A percentile compares a stretch with the other conserved stretches of the same genome.
phyloP scores from a whole-genome alignment of 1,140 invertebrate genomes.

The Artemia franciscana region DNA sequence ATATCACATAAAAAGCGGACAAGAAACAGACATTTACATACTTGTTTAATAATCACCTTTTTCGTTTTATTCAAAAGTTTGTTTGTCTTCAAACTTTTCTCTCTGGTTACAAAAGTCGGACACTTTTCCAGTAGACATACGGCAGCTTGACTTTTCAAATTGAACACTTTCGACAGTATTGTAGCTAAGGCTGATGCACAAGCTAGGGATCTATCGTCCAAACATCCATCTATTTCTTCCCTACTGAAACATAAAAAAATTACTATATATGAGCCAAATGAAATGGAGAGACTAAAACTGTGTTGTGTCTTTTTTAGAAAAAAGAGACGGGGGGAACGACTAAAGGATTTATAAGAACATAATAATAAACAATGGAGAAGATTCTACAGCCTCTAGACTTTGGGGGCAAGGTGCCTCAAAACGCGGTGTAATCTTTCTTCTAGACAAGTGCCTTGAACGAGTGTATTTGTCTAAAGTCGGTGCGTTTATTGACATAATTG shows the following conservation, averaged over 20 bases:
- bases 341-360: constrained; percentile 8
- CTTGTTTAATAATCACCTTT: constrained; percentile 27
- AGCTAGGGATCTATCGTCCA: constrained; percentile 39
- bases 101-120: constrained; percentile 57
- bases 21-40: too few species aligned
- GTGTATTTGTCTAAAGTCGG: too few species aligned
- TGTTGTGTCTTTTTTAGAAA: not conserved
- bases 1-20: too few species aligned
- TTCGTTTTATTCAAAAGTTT: constrained; percentile 36
- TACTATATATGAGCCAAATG: not conserved
- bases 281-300: not conserved
- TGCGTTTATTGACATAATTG: too few species aligned
- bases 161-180: constrained; percentile 44
- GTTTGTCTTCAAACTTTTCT: constrained; percentile 50
- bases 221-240: constrained; percentile 40
- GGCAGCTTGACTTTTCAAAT: constrained; percentile 29
- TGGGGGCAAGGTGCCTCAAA: too few species aligned
- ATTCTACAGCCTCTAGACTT: too few species aligned
- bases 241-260: constrained; percentile 26
- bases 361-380: constrained; percentile 5
- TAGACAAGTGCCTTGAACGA: too few species aligned
- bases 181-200: constrained; percentile 52
- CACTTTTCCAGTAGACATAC: constrained; percentile 33
- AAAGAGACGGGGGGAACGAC: too few species aligned
- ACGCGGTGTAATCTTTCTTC: too few species aligned